Percentiles rank a stretch among this genome's conserved stretches.
Conservation (phyloP, 2,797 vertebrate genomes). For the Thaleichthys pacificus region DNA sequence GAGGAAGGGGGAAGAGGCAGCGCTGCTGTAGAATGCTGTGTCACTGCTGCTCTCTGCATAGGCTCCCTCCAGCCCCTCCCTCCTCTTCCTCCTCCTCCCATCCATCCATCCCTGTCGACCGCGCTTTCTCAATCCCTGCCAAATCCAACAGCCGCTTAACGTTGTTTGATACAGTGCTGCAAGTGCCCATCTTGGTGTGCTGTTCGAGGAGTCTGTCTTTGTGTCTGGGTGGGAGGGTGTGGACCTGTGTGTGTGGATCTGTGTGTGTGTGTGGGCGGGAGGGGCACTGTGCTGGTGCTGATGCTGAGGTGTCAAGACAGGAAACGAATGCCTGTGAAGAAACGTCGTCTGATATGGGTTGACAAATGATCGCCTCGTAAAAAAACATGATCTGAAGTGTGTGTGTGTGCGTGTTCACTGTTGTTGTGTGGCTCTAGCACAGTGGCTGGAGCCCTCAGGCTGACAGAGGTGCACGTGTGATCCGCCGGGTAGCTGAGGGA, state of each 20-base stretch:
- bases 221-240: neutral
- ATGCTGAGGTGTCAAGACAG: neutral
- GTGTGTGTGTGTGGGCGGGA: neutral
- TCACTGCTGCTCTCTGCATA: conserved; percentile 68
- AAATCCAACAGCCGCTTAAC: neutral
- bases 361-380: neutral
- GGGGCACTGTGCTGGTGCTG: neutral
- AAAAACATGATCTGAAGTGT: conserved; percentile 2
- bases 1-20: conserved; percentile 6
- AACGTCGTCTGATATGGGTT: neutral
- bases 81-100: conserved; percentile 18
- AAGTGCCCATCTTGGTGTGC: neutral
- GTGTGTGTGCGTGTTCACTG: neutral
- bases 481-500: conserved; percentile 55
- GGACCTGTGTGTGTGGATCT: neutral
- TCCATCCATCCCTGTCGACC: conserved; percentile 28
- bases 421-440: neutral
- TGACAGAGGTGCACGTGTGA: conserved; percentile 20
- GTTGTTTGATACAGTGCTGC: no score
- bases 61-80: conserved; percentile 26
- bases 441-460: neutral
- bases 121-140: conserved; percentile 27
- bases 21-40: conserved; percentile 67
- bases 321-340: neutral
- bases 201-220: neutral